Base-by-base conservation (phyloP, 2,113 vertebrate genomes). In the Globicephala melas region DNA sequence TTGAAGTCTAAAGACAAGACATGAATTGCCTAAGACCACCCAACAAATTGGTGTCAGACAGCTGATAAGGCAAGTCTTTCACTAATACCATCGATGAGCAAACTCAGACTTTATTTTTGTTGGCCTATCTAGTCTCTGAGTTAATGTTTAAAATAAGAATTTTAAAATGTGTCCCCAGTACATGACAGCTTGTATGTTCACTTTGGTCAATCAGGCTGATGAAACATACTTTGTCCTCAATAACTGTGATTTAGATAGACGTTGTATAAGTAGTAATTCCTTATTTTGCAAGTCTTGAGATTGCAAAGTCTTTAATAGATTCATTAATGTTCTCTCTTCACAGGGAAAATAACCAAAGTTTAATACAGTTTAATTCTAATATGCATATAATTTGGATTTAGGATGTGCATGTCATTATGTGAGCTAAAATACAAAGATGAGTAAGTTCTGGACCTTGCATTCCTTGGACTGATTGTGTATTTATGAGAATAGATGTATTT, bases 351-450 rank as follows among this genome's bases (percentile, higher is more conserved):
- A 60, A 71, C 21, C 25, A 84, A 44, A 63, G 14, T 60, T 88
- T 82, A 89, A 88, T 33, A 74, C 1, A n/a, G 58, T 87, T 92
- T 89, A 95, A 96, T 90, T 92, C 62, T 71, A 92, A 71, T 70
- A 65, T 60, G 4, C 14, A 76, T 79, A 18, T 86, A 53, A 47
- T 71, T 85, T 90, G 36, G 5, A 63, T 65, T 44, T 60, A 44
- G 38, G 53, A 47, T 81, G 25, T 65, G 3, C 41, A 68, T 85
- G 38, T 71, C 44, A 76, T 87, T 77, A 87, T 38, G 8, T 17
- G 87, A 58, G n/a, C 73, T 55, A 68, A 95, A 94, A 74, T 41
- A 62, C 11, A 89, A 93, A 79, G 12, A 81, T 65, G 11, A 98
- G 6, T 53, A 47, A 17, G 3, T 65, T 77, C 74, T 76, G 36